These are phyloP conservation scores for Xenops minutus DNA, from an alignment of 2,797 vertebrate species.

Conservation along the genomic window DNA sequence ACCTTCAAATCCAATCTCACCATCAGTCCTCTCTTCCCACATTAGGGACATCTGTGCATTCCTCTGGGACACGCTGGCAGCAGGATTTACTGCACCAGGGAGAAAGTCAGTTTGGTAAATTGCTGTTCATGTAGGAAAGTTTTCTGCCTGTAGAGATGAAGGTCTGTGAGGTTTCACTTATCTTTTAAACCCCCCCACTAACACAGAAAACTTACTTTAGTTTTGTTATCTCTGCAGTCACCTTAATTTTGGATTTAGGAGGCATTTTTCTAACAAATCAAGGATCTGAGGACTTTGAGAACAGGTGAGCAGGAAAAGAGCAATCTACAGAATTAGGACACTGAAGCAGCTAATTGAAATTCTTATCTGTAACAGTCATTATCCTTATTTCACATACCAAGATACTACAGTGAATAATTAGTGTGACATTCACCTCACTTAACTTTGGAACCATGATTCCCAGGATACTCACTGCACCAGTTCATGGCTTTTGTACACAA, in stretches of 20 bases:
- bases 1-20: background rate
- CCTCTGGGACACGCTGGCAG: background rate
- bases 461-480: background rate
- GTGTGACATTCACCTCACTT: background rate
- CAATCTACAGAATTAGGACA: background rate
- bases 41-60: rapidly evolving
- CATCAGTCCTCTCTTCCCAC: background rate
- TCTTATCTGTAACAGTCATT: background rate
- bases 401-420: background rate
- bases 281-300: background rate
- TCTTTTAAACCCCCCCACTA: background rate
- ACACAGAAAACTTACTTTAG: background rate
- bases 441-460: background rate
- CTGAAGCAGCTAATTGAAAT: background rate
- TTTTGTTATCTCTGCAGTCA: background rate
- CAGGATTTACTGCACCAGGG: background rate
- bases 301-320: background rate
- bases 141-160: background rate
- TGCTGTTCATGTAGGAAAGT: background rate
- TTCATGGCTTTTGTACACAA: rapidly evolving
- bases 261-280: background rate
- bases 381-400: background rate
- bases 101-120: background rate
- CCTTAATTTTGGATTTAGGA: background rate
- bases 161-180: background rate